phyloP scores from a whole-genome alignment of 2,113 vertebrate species.

The Hyaena hyaena region DNA sequence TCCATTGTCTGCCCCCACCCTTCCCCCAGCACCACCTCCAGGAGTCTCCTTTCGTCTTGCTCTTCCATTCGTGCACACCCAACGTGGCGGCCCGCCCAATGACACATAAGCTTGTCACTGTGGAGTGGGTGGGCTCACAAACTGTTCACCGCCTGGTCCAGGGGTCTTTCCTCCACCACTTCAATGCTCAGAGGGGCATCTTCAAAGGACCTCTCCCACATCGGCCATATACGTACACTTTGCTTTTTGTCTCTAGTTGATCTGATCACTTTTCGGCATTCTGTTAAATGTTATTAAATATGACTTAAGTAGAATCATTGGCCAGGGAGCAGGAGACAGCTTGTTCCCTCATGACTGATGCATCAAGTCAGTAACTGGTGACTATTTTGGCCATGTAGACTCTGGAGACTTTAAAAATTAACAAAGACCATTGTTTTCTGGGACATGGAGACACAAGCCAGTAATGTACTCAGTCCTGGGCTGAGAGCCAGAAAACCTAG shows the following conservation, averaged over 20 bases:
- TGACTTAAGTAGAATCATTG: background rate
- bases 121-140: background rate
- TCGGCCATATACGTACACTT: background rate
- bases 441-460: background rate
- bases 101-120: too few species aligned
- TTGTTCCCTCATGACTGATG: background rate
- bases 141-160: background rate
- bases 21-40: too few species aligned
- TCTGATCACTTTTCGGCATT: background rate
- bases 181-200: background rate
- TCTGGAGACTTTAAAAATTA: background rate
- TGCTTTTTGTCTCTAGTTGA: background rate
- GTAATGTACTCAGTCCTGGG: background rate
- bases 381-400: background rate
- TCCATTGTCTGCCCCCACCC: background rate
- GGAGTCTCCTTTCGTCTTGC: background rate
- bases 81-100: background rate
- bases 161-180: background rate
- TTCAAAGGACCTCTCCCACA: background rate
- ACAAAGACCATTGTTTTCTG: background rate
- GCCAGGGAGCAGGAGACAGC: background rate
- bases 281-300: background rate
- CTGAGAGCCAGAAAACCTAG: background rate
- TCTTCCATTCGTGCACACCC: accelerated
- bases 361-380: background rate